Evolutionary conservation across 2,888 invertebrate genomes (phyloP).

Genomic region (Biston stratarius): DNA sequence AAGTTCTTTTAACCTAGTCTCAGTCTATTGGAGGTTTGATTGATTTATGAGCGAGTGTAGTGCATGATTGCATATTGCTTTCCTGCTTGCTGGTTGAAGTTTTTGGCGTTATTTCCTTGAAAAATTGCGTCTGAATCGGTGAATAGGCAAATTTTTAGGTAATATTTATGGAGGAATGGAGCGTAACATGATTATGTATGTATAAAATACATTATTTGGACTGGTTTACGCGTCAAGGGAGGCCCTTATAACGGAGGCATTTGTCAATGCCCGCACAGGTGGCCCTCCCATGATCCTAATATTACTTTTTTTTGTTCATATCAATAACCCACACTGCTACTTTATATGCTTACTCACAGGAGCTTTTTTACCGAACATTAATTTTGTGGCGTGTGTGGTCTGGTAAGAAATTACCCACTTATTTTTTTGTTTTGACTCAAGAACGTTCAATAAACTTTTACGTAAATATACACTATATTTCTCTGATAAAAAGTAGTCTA

Average conservation of each 20-base stretch:
- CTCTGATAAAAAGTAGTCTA: too few species aligned
- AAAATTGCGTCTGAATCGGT: conserved; percentile 70
- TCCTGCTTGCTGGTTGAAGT: conserved; percentile 42
- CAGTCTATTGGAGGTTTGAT: conserved; percentile 40
- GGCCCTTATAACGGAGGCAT: conserved; percentile 65
- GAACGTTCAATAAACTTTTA: too few species aligned
- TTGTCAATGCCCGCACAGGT: conserved; percentile 81
- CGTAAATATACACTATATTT: too few species aligned
- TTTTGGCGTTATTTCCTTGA: conserved; percentile 67
- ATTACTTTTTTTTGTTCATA: conserved; percentile 75
- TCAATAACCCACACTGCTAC: conserved; percentile 67
- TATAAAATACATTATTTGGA: conserved; percentile 78
- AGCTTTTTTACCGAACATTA: conserved; percentile 47
- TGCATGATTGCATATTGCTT: conserved; percentile 60
- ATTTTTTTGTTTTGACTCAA: not conserved
- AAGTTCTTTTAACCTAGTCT: conserved; percentile 37
- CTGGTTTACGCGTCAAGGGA: conserved; percentile 63
- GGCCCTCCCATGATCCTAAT: conserved; percentile 71
- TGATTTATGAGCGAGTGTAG: conserved; percentile 46
- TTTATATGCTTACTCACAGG: conserved; percentile 51
- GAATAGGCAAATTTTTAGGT: conserved; percentile 72
- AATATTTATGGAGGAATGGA: conserved; percentile 78
- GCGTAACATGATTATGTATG: conserved; percentile 78
- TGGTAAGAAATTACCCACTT: conserved; percentile 36
- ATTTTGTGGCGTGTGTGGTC: conserved; percentile 57